Evolutionary conservation across 1,140 invertebrate species (phyloP).

Genomic region (Rhopalosiphum maidis): DNA sequence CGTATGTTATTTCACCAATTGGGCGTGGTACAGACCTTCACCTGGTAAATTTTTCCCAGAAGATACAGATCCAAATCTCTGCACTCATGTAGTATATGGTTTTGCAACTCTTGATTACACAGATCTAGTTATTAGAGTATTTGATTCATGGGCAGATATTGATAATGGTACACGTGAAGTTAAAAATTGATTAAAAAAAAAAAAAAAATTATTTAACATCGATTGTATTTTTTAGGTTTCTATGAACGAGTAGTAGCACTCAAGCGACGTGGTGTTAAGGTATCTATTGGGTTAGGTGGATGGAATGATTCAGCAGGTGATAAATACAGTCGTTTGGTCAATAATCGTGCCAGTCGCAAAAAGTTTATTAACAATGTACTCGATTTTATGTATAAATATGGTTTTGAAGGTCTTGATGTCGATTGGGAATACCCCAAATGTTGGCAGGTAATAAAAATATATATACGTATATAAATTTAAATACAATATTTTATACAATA

Average conservation of each 20-base stretch:
- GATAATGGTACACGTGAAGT: slow-evolving; percentile 74
- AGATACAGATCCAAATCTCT: slow-evolving; percentile 83
- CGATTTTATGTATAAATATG: slow-evolving; percentile 79
- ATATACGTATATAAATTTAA: background rate
- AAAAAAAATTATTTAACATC: background rate
- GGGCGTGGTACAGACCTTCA: slow-evolving; percentile 90
- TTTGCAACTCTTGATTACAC: slow-evolving; percentile 86
- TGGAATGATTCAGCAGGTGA: slow-evolving; percentile 89
- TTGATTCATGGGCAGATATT: slow-evolving; percentile 88
- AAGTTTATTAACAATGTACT: slow-evolving; percentile 78
- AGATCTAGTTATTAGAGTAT: slow-evolving; percentile 78
- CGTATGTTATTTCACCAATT: slow-evolving; percentile 93
- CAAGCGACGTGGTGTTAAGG: slow-evolving; percentile 82
- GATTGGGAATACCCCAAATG: slow-evolving; percentile 94
- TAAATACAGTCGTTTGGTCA: slow-evolving; percentile 83
- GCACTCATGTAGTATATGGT: slow-evolving; percentile 91
- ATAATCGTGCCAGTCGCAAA: slow-evolving; percentile 72
- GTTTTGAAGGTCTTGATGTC: slow-evolving; percentile 86
- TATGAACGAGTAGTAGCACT: slow-evolving; percentile 81
- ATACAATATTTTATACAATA: too few species aligned
- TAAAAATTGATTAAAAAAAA: background rate
- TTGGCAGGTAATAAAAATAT: slow-evolving; percentile 74
- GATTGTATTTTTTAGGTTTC: slow-evolving; percentile 69
- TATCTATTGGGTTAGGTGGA: slow-evolving; percentile 82
- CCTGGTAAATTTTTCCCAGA: slow-evolving; percentile 82